A percentile compares a stretch with the other conserved stretches of the same genome.
These are phyloP conservation scores for Galerucella pusilla DNA, from an alignment of 2,888 invertebrate species.

Conservation along the genomic window DNA sequence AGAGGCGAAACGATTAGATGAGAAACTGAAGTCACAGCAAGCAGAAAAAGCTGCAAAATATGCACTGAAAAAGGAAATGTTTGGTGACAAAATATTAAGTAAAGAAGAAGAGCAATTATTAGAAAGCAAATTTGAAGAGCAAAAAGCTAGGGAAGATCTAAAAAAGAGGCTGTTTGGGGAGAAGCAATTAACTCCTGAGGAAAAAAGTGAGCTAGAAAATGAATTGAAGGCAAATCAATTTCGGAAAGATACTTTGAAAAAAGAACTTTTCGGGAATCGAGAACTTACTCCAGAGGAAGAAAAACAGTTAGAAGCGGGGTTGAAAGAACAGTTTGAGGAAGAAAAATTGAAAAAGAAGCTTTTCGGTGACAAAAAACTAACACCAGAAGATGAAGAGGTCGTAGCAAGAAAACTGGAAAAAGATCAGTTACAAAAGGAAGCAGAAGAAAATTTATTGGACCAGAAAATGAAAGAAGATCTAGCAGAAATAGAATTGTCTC, in stretches of 20 bases:
- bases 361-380: constrained; percentile 12
- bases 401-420: background rate
- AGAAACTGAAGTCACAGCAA: background rate
- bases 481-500: background rate
- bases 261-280: background rate
- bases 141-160: background rate
- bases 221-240: background rate
- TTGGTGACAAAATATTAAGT: background rate
- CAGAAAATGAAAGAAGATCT: background rate
- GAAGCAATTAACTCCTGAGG: background rate
- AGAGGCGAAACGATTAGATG: background rate
- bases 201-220: background rate
- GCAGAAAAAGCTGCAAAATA: background rate
- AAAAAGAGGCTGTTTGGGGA: background rate
- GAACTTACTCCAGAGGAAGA: background rate
- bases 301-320: background rate
- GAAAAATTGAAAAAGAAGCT: constrained; percentile 4
- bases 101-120: background rate
- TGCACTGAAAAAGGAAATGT: background rate
- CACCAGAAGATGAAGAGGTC: constrained; percentile 15
- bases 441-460: background rate
- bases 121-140: background rate
- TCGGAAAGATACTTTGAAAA: background rate
- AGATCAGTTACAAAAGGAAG: too few relatives aligned
- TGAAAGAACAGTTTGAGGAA: background rate